These are phyloP conservation scores for Toxotes chatareus DNA, from an alignment of 2,113 vertebrate species.

Conservation along the genomic window DNA sequence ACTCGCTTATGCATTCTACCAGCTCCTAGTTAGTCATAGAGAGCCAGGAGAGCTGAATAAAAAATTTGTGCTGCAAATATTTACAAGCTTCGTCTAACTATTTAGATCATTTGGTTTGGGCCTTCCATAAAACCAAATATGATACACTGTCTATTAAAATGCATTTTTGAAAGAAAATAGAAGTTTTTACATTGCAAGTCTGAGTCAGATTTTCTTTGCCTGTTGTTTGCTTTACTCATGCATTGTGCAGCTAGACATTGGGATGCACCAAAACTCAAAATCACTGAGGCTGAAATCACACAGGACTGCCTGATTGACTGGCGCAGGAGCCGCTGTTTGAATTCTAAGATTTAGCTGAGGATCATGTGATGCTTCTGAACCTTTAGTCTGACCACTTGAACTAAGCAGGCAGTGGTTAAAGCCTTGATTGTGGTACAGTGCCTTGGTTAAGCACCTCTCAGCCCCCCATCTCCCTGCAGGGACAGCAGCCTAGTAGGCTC, in stretches of 20 bases:
- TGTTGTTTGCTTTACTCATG: slow-evolving; percentile 50
- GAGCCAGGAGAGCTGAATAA: slow-evolving; percentile 40
- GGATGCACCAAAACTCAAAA: slow-evolving; percentile 68
- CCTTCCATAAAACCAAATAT: slow-evolving; percentile 19
- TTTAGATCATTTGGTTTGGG: slow-evolving; percentile 44
- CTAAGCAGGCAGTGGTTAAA: slow-evolving; percentile 60
- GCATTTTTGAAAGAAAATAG: slow-evolving; percentile 14
- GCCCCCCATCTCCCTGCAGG: slow-evolving; percentile 57
- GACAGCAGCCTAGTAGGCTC: slow-evolving; percentile 54
- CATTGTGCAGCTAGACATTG: slow-evolving; percentile 59
- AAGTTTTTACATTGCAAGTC: slow-evolving; percentile 13
- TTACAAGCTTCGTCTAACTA: slow-evolving; percentile 54
- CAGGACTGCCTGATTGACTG: slow-evolving; percentile 73
- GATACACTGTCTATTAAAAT: slow-evolving; percentile 15
- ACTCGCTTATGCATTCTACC: slow-evolving; percentile 57
- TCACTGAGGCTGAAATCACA: slow-evolving; percentile 81
- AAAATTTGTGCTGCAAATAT: slow-evolving; percentile 48
- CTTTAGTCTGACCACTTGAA: slow-evolving; percentile 63
- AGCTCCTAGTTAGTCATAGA: slow-evolving; percentile 53
- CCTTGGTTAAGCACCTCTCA: slow-evolving; percentile 74
- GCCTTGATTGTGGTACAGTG: slow-evolving; percentile 58
- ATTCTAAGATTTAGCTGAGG: slow-evolving; percentile 62
- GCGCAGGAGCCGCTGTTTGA: slow-evolving; percentile 57
- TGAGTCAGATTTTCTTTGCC: slow-evolving; percentile 23
- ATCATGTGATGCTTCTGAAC: slow-evolving; percentile 42